Evolutionary conservation across 2,888 invertebrate genomes (phyloP), one percentile per base, ranked within the genome.

Genomic region (Lottia scabra): DNA sequence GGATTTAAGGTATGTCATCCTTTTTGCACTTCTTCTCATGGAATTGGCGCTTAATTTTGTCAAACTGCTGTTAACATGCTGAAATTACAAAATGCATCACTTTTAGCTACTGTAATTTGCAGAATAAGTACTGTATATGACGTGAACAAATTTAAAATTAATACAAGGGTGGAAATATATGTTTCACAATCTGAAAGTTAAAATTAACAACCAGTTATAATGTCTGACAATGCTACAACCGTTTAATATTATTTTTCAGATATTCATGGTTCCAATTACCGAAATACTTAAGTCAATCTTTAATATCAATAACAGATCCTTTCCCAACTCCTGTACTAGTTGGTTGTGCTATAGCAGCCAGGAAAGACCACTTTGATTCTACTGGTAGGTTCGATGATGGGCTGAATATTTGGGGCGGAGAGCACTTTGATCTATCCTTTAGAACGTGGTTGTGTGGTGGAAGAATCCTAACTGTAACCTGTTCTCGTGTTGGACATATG

Each of bases 321-420:
- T 65, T 68, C 48, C 66, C 71, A n/a, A 70, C 73, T 1, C 75
- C 75, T 2, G 66, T 66, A 4, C 68, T 77, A 66, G 56, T 98
- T 65, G 99, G 99, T 70, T 99, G 99, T 6, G 91, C 99, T 8
- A 99, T 99, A 90, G 94, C 97, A 75, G 99, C 99, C 79, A 95
- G 97, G 90, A 94, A 94, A 86, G 90, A 91, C 75, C 99, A 97
- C 91, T 99, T 99, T 90, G 96, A 97, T 90, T 93, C 93, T 79
- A 92, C 99, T 62, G 99, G 99, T 71, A 96, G 96, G 48, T 99
- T 99, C 90, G 99, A 99, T 91, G 95, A 96, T 67, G 99, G 98
- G 19, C 98, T 99, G 89, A 98, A 99, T 90, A 99, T 99, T 85
- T 99, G 99, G 99, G 99, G 99, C 75, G 98, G 98, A 63, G 97